These are phyloP conservation scores for Epiblema foenella DNA, from an alignment of 2,888 invertebrate genomes.

Conservation along the genomic window DNA sequence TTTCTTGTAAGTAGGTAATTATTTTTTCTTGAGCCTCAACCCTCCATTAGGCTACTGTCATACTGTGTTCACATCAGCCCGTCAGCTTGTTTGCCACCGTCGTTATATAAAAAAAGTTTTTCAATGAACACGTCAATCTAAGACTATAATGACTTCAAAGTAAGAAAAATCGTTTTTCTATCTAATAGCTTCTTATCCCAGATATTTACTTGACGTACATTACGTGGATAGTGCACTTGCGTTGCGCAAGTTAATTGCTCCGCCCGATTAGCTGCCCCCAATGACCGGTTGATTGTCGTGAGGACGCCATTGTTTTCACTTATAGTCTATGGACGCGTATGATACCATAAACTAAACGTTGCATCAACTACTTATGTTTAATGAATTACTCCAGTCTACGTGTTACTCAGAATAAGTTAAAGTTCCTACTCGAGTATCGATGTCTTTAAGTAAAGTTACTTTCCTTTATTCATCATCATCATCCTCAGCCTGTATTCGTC, in stretches of 20 bases:
- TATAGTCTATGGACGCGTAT: conserved; percentile 16
- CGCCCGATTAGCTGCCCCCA: conserved; percentile 54
- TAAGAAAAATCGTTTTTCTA: conserved; percentile 4
- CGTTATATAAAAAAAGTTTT: too few relatives aligned
- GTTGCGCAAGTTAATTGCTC: conserved; percentile 55
- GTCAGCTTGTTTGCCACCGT: too few relatives aligned
- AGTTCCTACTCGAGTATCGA: too few relatives aligned
- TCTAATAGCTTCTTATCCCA: conserved; percentile 12
- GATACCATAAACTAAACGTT: conserved; percentile 18
- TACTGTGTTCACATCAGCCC: too few relatives aligned
- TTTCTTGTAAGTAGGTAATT: too few relatives aligned
- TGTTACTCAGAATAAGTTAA: too few relatives aligned
- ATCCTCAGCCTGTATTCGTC: too few relatives aligned
- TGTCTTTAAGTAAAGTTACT: too few relatives aligned
- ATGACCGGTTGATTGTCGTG: conserved; percentile 60
- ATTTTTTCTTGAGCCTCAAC: too few relatives aligned
- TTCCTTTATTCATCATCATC: too few relatives aligned
- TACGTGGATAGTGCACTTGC: background rate
- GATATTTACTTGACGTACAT: conserved; percentile 3
- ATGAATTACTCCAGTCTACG: too few relatives aligned
- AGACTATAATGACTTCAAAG: background rate
- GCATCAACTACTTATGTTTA: background rate
- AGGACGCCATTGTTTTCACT: conserved; percentile 60
- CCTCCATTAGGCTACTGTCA: too few relatives aligned
- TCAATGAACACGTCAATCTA: background rate